Conservation (phyloP, 2,888 invertebrate genomes). For the Arctia plantaginis region DNA sequence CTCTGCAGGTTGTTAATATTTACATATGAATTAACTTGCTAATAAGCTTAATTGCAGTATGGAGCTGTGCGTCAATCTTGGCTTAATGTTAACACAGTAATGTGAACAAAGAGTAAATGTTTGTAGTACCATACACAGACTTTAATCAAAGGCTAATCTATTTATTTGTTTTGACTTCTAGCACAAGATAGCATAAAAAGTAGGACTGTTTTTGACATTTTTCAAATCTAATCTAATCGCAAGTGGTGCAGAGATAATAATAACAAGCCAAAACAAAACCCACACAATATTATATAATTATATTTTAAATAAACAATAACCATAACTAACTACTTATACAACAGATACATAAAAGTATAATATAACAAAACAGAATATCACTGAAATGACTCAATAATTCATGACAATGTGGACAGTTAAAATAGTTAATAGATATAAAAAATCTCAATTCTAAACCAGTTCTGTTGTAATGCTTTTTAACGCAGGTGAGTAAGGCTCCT, state of each 20-base stretch:
- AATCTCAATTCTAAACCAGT: not conserved
- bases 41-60: conserved; percentile 71
- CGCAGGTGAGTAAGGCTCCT: too few relatives aligned
- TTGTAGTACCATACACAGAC: conserved; percentile 48
- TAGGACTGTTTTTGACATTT: not conserved
- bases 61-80: conserved; percentile 64
- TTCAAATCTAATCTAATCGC: not conserved
- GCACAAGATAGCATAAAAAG: not conserved
- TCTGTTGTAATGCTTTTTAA: not conserved
- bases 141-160: conserved; percentile 60
- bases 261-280: not conserved
- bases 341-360: not conserved
- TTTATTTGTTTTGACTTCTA: not conserved
- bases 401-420: too few relatives aligned
- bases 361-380: not conserved
- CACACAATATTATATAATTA: not conserved
- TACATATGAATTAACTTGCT: conserved; percentile 68
- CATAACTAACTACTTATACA: not conserved
- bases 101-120: conserved; percentile 57
- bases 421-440: not conserved
- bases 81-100: conserved; percentile 69
- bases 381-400: not conserved
- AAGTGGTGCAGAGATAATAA: not conserved
- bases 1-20: conserved; percentile 58
- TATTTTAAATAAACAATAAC: not conserved